Percentiles rank a stretch among this genome's conserved stretches.
phyloP scores from a whole-genome alignment of 2,113 vertebrate species.

The Rhea americana region DNA sequence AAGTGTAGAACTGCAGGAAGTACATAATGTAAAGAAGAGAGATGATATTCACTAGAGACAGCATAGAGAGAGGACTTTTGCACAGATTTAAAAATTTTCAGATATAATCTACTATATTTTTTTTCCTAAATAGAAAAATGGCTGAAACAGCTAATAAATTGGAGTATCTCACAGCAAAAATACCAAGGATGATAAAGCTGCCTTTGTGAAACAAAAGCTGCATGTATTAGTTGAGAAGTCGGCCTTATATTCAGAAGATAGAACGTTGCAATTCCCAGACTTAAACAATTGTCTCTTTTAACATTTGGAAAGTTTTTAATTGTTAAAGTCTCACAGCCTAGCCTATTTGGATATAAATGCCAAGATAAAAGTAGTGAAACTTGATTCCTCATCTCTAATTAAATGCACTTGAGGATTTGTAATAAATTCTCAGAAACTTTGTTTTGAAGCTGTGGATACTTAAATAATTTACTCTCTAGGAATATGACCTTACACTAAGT shows the following conservation, averaged over 20 bases:
- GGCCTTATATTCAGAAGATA: not conserved
- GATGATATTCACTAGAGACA: not conserved
- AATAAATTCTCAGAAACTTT: not conserved
- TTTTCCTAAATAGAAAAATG: not conserved
- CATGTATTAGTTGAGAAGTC: not conserved
- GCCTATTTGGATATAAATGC: not conserved
- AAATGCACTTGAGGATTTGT: not conserved
- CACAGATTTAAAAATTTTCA: not conserved
- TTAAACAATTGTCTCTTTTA: not conserved
- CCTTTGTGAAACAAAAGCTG: not conserved
- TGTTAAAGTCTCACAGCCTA: not conserved
- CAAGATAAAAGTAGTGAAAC: not conserved
- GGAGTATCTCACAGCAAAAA: not conserved
- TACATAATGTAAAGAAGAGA: not conserved
- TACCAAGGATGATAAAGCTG: not conserved
- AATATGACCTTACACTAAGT: not conserved
- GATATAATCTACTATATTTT: not conserved
- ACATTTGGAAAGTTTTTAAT: not conserved
- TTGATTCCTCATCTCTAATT: not conserved
- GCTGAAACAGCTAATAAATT: conserved; percentile 33
- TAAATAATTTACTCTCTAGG: not conserved
- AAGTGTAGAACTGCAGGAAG: not conserved
- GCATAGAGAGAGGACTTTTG: not conserved
- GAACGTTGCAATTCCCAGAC: not conserved
- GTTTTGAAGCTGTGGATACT: not conserved